Percentiles rank a stretch among this genome's conserved stretches.
Evolutionary conservation across 2,797 vertebrate genomes (phyloP).

Genomic region (Notamacropus eugenii): DNA sequence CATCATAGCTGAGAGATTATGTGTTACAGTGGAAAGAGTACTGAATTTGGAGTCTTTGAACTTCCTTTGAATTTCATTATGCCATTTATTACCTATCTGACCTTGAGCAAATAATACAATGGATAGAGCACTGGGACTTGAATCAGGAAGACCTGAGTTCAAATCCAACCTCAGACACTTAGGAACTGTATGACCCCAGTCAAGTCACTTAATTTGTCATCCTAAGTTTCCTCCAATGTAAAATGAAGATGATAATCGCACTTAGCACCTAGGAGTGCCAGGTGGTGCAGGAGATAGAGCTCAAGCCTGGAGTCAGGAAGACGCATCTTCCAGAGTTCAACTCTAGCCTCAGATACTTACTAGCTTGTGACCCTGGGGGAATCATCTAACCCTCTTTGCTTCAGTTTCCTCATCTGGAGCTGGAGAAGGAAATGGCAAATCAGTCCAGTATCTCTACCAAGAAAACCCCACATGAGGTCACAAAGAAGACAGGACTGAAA

Average conservation of each 20-base stretch:
- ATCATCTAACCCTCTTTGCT: too few relatives aligned
- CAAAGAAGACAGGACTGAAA: not conserved
- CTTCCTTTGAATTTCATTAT: not conserved
- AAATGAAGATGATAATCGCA: not conserved
- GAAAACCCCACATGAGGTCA: not conserved
- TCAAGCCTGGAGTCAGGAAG: not conserved
- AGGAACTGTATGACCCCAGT: too few relatives aligned
- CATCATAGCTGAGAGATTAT: not conserved
- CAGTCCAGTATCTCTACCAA: not conserved
- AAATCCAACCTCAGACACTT: not conserved
- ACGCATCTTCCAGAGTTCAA: too few relatives aligned
- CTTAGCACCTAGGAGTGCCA: not conserved
- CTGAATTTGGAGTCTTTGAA: not conserved
- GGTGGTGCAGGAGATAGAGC: too few relatives aligned
- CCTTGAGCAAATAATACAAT: not conserved
- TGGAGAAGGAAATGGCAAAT: not conserved
- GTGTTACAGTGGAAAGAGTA: not conserved
- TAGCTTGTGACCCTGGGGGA: too few relatives aligned
- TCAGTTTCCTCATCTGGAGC: not conserved
- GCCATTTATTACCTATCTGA: not conserved
- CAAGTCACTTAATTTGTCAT: not conserved
- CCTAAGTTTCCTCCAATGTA: not conserved
- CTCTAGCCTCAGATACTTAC: too few relatives aligned
- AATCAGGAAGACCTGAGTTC: not conserved
- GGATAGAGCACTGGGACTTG: not conserved